Percentiles rank a stretch among this genome's conserved stretches.
Conservation (phyloP, 2,797 vertebrate species). For the Zenarchopterus dispar region DNA sequence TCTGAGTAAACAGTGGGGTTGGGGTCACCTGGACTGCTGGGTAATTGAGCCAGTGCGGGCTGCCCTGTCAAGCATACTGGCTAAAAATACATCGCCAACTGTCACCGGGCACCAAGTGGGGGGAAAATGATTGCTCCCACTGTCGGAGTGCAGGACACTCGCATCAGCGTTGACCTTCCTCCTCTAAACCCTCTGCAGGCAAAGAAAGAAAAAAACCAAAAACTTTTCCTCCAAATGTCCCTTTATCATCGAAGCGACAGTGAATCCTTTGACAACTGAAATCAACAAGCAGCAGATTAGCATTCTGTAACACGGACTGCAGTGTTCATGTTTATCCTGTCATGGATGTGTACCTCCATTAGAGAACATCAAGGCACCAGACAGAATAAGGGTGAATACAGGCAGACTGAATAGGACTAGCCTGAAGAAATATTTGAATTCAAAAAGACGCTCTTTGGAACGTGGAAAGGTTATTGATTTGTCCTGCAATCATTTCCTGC, state of each 20-base stretch:
- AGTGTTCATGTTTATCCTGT: conserved; percentile 72
- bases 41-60: conserved; percentile 90
- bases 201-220: conserved; percentile 13
- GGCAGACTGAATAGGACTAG: conserved; percentile 54
- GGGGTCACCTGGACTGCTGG: conserved; percentile 88
- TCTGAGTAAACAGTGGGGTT: conserved; percentile 86
- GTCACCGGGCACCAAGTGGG: conserved; percentile 89
- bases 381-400: conserved; percentile 69
- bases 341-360: conserved; percentile 69
- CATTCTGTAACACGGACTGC: conserved; percentile 41
- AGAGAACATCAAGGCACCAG: conserved; percentile 63
- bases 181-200: conserved; percentile 82
- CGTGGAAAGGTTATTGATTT: conserved; percentile 99
- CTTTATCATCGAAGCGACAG: conserved; percentile 45
- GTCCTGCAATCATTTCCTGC: conserved; percentile 99
- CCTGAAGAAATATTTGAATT: conserved; percentile 63
- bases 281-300: conserved; percentile 47
- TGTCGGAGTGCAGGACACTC: conserved; percentile 84
- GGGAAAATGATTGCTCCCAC: conserved; percentile 88
- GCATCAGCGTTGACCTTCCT: conserved; percentile 90
- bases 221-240: conserved; percentile 53
- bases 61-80: conserved; percentile 85
- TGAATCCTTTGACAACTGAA: conserved; percentile 44
- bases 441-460: conserved; percentile 79
- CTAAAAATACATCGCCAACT: conserved; percentile 90